These are phyloP conservation scores for Xestia c-nigrum DNA, from an alignment of 2,888 invertebrate genomes.

Conservation along the genomic window DNA sequence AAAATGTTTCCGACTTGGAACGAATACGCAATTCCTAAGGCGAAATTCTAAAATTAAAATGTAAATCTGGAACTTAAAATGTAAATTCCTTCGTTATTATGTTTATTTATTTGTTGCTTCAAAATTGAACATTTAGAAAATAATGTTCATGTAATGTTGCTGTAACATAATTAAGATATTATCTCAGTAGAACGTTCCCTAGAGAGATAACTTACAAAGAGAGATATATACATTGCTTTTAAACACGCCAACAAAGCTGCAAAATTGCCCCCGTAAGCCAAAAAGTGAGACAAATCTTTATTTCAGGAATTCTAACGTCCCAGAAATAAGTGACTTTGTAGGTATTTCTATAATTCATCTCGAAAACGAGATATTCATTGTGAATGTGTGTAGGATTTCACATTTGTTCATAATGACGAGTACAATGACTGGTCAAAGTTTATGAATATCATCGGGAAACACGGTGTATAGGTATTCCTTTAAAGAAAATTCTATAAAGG, in stretches of 20 bases:
- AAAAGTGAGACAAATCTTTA: background rate
- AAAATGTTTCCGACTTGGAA: background rate
- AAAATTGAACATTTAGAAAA: background rate
- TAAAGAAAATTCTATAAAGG: too few species aligned
- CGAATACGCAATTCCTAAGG: background rate
- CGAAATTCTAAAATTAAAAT: background rate
- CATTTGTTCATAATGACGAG: too few species aligned
- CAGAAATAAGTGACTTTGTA: background rate
- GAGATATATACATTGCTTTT: background rate
- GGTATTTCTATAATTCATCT: background rate
- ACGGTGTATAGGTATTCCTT: too few species aligned
- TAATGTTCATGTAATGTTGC: background rate
- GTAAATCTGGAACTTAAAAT: background rate
- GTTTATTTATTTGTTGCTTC: background rate
- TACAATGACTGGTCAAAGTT: too few species aligned
- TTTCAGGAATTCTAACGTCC: background rate
- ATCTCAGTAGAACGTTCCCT: background rate
- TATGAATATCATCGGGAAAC: too few species aligned
- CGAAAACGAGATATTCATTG: too few species aligned
- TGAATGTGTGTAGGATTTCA: background rate
- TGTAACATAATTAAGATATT: background rate
- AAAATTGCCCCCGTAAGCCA: background rate
- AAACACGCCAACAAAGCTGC: background rate
- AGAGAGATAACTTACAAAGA: background rate
- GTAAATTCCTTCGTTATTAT: background rate